Evolutionary conservation across 1,140 invertebrate species (phyloP).

Genomic region (Drosophila punjabiensis): DNA sequence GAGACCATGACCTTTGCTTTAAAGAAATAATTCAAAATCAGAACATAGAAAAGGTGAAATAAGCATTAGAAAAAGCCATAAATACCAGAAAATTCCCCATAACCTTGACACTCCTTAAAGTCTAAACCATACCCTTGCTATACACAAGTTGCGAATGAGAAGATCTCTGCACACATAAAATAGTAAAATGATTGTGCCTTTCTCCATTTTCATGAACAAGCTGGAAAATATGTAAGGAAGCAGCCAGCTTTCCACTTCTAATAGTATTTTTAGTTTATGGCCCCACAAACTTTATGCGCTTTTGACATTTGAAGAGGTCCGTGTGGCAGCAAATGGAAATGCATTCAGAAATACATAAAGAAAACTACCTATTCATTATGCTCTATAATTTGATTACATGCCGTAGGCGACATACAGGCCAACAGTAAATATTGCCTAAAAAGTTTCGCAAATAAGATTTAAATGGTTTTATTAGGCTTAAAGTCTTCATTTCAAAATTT

Average conservation of each 20-base stretch:
- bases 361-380: conserved; percentile 20
- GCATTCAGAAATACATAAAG: conserved; percentile 25
- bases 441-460: background rate
- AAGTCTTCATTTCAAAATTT: conserved; percentile 32
- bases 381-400: conserved; percentile 3
- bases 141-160: background rate
- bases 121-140: background rate
- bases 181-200: conserved; percentile 12
- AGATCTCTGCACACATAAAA: conserved; percentile 9
- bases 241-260: conserved; percentile 8
- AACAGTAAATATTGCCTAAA: background rate
- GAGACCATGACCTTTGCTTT: conserved; percentile 1
- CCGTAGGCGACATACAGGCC: background rate
- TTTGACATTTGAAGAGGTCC: conserved; percentile 59
- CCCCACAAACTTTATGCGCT: conserved; percentile 57
- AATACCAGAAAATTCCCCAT: conserved; percentile 10
- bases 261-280: conserved; percentile 42
- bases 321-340: conserved; percentile 29
- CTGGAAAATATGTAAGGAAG: conserved; percentile 4
- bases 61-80: background rate
- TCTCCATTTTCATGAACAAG: conserved; percentile 6
- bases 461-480: conserved; percentile 32
- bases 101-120: background rate
- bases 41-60: background rate
- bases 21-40: background rate